phyloP scores from a whole-genome alignment of 2,888 invertebrate genomes.

The Oscheius myriophilus region DNA sequence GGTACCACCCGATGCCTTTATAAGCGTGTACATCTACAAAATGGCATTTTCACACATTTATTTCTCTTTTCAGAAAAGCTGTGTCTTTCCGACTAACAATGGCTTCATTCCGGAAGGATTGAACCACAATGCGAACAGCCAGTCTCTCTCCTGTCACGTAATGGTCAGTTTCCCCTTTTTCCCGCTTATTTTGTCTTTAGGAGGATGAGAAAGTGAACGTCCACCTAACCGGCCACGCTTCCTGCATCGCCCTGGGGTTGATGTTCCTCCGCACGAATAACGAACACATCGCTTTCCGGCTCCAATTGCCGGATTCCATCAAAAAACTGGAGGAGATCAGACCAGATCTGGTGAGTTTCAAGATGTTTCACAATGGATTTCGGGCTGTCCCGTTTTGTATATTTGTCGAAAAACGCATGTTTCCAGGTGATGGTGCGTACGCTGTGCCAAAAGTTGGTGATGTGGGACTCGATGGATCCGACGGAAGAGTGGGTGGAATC shows the following conservation, averaged over 20 bases:
- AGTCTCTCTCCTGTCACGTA: slow-evolving; percentile 25
- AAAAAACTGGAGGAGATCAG: slow-evolving; percentile 86
- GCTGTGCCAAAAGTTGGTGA: slow-evolving; percentile 52
- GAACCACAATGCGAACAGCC: background rate
- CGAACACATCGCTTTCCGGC: slow-evolving; percentile 87
- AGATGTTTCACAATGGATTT: too few species aligned
- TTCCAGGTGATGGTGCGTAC: slow-evolving; percentile 54
- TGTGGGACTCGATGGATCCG: slow-evolving; percentile 57
- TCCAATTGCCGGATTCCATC: slow-evolving; percentile 87
- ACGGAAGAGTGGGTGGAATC: slow-evolving; percentile 49
- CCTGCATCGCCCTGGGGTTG: slow-evolving; percentile 90
- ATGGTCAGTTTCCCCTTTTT: background rate
- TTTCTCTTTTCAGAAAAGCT: slow-evolving; percentile 9
- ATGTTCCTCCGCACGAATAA: slow-evolving; percentile 88
- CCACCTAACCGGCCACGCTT: slow-evolving; percentile 94
- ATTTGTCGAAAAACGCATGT: slow-evolving; percentile 9
- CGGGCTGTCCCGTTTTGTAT: too few species aligned
- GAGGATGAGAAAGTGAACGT: slow-evolving; percentile 83
- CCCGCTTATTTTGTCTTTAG: slow-evolving; percentile 10
- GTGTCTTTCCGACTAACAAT: slow-evolving; percentile 12
- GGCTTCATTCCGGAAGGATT: background rate
- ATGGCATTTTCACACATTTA: too few species aligned
- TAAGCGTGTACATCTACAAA: too few species aligned
- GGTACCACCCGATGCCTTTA: too few species aligned
- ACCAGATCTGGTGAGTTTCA: slow-evolving; percentile 34